A percentile compares a stretch with the other conserved stretches of the same genome.
Evolutionary conservation across 2,797 vertebrate genomes (phyloP).

Genomic region (Gymnopithys bicolor): DNA sequence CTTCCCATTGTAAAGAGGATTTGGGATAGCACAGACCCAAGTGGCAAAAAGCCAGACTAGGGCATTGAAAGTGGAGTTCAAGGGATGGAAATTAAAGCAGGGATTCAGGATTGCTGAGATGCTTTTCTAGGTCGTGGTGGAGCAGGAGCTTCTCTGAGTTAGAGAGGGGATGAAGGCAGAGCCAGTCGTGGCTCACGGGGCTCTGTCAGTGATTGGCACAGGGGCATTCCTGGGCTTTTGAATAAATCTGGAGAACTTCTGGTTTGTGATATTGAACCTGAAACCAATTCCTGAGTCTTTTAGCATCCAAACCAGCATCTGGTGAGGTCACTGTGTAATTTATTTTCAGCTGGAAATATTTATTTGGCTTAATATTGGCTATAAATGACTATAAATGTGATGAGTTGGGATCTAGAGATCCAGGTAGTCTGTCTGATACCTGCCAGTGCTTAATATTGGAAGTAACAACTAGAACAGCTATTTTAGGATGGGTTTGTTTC

Average conservation of each 20-base stretch:
- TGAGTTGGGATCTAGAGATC: not conserved
- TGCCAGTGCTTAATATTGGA: not conserved
- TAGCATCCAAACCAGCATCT: not conserved
- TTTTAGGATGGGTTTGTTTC: not conserved
- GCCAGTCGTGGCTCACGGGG: rapidly evolving
- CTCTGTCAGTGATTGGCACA: not conserved
- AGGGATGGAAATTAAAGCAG: not conserved
- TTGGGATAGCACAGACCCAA: not conserved
- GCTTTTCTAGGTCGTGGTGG: not conserved
- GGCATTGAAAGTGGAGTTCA: not conserved
- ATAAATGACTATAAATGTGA: rapidly evolving
- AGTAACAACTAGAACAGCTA: not conserved
- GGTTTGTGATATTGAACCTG: not conserved
- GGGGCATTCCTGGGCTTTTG: not conserved
- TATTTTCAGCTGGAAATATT: not conserved
- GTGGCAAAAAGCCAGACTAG: not conserved
- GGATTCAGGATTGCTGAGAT: not conserved
- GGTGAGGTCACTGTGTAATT: not conserved
- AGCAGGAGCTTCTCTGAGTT: not conserved
- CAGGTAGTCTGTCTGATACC: not conserved
- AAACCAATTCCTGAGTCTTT: not conserved
- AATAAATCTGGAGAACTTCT: not conserved
- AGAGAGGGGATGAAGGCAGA: not conserved
- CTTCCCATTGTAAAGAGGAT: not conserved
- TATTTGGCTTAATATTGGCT: rapidly evolving